Evolutionary conservation across 2,797 vertebrate genomes (phyloP).

Genomic region (Brotula barbata): DNA sequence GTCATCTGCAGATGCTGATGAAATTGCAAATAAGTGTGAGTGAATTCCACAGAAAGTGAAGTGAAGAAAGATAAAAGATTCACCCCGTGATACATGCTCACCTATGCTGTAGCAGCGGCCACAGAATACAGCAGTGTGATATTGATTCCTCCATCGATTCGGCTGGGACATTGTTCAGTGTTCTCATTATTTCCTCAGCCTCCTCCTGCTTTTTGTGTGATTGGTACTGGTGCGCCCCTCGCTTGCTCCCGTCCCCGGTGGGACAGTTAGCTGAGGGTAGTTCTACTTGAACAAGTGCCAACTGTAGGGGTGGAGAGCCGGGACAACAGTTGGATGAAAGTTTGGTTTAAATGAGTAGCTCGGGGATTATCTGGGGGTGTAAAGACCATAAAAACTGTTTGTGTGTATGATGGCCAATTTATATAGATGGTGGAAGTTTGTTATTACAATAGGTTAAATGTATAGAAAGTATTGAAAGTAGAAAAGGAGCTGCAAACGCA

Average conservation of each 20-base stretch:
- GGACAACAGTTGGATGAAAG: constrained; percentile 31
- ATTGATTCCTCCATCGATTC: constrained; percentile 54
- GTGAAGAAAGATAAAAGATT: background rate
- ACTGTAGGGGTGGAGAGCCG: constrained; percentile 22
- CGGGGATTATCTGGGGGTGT: constrained; percentile 30
- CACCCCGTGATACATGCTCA: background rate
- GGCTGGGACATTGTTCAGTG: constrained; percentile 22
- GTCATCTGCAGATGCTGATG: background rate
- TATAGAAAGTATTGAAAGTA: too few relatives aligned
- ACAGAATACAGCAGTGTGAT: background rate
- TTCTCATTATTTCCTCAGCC: constrained; percentile 50
- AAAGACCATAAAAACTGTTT: constrained; percentile 6
- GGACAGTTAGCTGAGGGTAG: constrained; percentile 45
- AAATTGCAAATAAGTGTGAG: background rate
- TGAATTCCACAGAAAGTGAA: too few relatives aligned
- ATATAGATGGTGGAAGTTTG: too few relatives aligned
- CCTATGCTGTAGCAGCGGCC: constrained; percentile 34
- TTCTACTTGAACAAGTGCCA: constrained; percentile 38
- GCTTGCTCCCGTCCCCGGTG: constrained; percentile 42
- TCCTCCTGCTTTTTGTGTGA: constrained; percentile 26
- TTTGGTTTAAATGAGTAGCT: constrained; percentile 64
- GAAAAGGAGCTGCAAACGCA: too few relatives aligned
- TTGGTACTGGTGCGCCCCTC: constrained; percentile 17
- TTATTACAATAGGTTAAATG: too few relatives aligned
- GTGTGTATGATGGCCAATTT: background rate